Evolutionary conservation across 1,140 invertebrate species (phyloP).

Genomic region (Manduca sexta): DNA sequence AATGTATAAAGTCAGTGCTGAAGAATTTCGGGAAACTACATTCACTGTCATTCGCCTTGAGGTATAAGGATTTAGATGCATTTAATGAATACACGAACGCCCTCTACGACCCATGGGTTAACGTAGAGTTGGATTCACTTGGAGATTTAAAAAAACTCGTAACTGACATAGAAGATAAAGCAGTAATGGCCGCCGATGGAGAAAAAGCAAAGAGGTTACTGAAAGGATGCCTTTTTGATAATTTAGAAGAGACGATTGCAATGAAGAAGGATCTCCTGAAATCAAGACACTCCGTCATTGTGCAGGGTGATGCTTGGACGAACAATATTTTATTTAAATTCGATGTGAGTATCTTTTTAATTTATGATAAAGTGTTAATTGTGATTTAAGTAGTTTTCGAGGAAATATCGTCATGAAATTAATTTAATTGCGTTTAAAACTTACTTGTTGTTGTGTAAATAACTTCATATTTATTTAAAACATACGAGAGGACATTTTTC

Average conservation of each 20-base stretch:
- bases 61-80: constrained; percentile 41
- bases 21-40: constrained; percentile 73
- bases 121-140: neutral
- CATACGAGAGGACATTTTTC: too few species aligned
- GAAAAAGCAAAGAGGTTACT: constrained; percentile 9
- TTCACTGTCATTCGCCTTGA: constrained; percentile 70
- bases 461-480: too few species aligned
- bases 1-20: constrained; percentile 63
- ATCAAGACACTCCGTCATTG: constrained; percentile 8
- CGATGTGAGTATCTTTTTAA: constrained; percentile 18
- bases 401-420: too few species aligned
- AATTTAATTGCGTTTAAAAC: too few species aligned
- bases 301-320: constrained; percentile 22
- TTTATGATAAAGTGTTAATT: too few species aligned
- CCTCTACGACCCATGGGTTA: constrained; percentile 9
- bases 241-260: neutral
- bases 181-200: constrained; percentile 6
- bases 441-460: too few species aligned
- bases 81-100: constrained; percentile 22
- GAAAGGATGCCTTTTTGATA: neutral
- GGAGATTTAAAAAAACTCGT: neutral
- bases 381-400: too few species aligned
- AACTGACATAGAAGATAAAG: constrained; percentile 1
- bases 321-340: constrained; percentile 25
- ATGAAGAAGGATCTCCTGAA: neutral